A percentile compares a stretch with the other conserved stretches of the same genome.
Evolutionary conservation across 2,113 vertebrate genomes (phyloP).

Genomic region (Colossoma macropomum): DNA sequence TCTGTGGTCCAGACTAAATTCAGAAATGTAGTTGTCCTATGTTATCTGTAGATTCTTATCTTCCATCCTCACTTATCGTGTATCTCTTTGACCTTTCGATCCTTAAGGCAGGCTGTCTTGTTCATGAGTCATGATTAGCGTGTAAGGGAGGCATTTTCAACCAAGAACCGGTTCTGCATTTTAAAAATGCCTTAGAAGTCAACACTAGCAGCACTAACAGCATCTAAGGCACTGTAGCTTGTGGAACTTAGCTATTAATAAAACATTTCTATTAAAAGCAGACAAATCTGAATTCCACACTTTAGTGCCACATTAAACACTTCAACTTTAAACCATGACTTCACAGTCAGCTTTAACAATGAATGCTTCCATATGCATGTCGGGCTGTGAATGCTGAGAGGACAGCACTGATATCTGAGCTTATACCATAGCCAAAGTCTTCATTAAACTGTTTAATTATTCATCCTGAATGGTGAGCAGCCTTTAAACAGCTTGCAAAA

Average conservation of each 20-base stretch:
- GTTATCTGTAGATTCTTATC: not conserved
- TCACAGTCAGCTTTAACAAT: not conserved
- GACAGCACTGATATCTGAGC: not conserved
- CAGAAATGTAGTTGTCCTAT: not conserved
- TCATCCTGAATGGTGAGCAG: not conserved
- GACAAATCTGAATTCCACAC: not conserved
- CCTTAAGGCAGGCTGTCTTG: not conserved
- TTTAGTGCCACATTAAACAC: not conserved
- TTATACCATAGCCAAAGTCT: not conserved
- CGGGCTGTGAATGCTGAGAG: not conserved
- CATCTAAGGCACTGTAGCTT: not conserved
- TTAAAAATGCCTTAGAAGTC: not conserved
- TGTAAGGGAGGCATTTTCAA: not conserved
- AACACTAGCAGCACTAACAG: not conserved
- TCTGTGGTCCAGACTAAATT: not conserved
- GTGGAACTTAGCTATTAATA: not conserved
- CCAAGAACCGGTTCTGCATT: not conserved
- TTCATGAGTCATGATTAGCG: not conserved
- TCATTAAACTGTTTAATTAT: not conserved
- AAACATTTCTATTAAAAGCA: not conserved
- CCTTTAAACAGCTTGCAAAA: too few relatives aligned
- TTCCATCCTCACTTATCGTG: not conserved
- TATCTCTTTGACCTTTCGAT: not conserved
- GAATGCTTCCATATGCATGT: too few relatives aligned
- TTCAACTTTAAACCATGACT: too few relatives aligned